Conservation (phyloP, 2,888 invertebrate genomes). For the Thalpophila matura region DNA sequence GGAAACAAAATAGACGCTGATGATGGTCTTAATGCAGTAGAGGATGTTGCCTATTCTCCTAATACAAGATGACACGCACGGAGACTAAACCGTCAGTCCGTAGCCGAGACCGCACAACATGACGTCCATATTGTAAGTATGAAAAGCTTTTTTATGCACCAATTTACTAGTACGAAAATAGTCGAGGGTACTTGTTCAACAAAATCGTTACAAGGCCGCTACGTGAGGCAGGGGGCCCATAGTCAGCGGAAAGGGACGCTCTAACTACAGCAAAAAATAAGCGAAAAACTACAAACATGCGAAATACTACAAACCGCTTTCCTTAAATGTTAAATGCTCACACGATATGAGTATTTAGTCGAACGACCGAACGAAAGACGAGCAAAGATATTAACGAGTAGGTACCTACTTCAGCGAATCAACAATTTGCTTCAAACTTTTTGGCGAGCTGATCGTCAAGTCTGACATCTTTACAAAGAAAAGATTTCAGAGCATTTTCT, state of each 20-base stretch:
- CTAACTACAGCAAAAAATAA: constrained; percentile 4
- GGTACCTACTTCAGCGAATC: too few species aligned
- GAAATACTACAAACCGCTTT: too few species aligned
- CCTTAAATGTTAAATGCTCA: too few species aligned
- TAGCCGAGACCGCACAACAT: constrained; percentile 12
- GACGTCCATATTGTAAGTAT: constrained; percentile 16
- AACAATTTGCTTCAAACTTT: too few species aligned
- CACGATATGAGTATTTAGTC: too few species aligned
- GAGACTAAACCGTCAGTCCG: constrained; percentile 10
- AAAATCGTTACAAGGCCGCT: constrained; percentile 66
- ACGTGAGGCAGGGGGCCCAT: constrained; percentile 20
- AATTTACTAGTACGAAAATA: constrained; percentile 50
- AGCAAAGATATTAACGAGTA: too few species aligned
- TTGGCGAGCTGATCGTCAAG: too few species aligned
- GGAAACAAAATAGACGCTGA: constrained; percentile 8
- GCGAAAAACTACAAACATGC: constrained; percentile 1
- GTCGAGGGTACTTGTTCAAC: constrained; percentile 57
- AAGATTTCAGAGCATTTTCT: too few species aligned
- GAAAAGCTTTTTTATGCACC: constrained; percentile 36
- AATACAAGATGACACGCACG: constrained; percentile 18
- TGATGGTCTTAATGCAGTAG: constrained; percentile 10
- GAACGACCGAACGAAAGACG: too few species aligned
- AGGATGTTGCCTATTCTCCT: constrained; percentile 30
- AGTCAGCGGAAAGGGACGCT: constrained; percentile 29
- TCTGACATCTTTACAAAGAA: too few species aligned